phyloP scores from a whole-genome alignment of 2,113 vertebrate genomes.

The Spilogale gracilis region DNA sequence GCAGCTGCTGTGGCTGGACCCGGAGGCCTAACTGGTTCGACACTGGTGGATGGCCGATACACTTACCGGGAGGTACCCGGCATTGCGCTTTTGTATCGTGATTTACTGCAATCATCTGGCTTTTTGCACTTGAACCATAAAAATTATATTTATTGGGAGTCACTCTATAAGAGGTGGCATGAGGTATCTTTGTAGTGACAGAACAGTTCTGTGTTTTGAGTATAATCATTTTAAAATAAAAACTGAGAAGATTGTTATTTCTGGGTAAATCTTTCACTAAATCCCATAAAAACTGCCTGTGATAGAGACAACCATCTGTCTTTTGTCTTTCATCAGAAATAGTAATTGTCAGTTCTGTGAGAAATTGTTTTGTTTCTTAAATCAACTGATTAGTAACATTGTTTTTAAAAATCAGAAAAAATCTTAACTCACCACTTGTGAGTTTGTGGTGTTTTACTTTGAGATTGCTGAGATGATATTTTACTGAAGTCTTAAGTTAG shows the following conservation, averaged over 20 bases:
- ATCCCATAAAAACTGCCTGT: neutral
- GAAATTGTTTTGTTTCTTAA: constrained; percentile 53
- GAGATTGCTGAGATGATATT: constrained; percentile 45
- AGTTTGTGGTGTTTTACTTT: constrained; percentile 36
- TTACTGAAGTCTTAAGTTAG: neutral
- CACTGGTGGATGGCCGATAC: constrained; percentile 96
- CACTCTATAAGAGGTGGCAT: neutral
- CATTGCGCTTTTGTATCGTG: constrained; percentile 1
- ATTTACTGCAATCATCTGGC: neutral
- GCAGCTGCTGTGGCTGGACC: constrained; percentile 93
- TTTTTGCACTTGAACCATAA: neutral
- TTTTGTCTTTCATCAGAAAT: constrained; percentile 35
- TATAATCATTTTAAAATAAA: neutral
- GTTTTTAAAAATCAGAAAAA: neutral
- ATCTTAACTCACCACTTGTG: neutral
- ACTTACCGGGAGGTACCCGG: constrained; percentile 95
- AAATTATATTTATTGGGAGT: neutral
- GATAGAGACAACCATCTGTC: neutral
- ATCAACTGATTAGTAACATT: neutral
- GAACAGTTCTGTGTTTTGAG: neutral
- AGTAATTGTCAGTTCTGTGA: neutral
- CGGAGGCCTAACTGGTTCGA: constrained; percentile 93
- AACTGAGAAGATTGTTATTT: constrained; percentile 6
- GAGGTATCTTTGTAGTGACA: neutral
- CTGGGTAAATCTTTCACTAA: constrained; percentile 13